Evolutionary conservation across 1,140 invertebrate genomes (phyloP), one percentile per base, ranked within the genome.

Genomic region (Cydia splendana): DNA sequence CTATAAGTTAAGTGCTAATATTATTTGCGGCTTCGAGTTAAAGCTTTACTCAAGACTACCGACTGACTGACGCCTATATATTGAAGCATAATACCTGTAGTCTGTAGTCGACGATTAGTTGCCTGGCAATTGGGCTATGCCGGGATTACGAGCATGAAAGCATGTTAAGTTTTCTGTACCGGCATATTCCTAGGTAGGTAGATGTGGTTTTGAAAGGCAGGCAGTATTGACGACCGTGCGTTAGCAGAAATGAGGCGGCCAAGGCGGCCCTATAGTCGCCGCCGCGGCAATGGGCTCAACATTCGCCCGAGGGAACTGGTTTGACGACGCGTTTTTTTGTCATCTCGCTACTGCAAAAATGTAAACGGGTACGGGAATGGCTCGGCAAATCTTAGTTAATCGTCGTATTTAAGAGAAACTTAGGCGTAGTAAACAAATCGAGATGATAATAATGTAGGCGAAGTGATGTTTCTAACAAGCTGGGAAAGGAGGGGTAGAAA

Each of bases 291-390:
- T 71, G 67, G 30, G 67, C 71, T 65, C n/a, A 28, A 24, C 69
- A 38, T 83, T 84, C 84, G 85, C 84, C 81, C 82, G 83, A 86
- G 80, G 85, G 84, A 89, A 89, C 88, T 80, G 88, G 87, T 90
- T 88, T 86, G 78, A 82, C 83, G 77, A 75, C 79, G 84, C 83
- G 84, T 84, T 71, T 65, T 69, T 77, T 86, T 85, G 81, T 85
- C 81, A 83, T 81, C 80, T 81, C 81, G 80, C 77, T 74, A 75
- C 75, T 65, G 57, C 57, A 76, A 71, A 71, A 71, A 71, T 71
- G 18, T 71, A 71, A 71, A 71, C 30, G 34, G 67, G 67, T 38
- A 42, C 67, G n/a, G 34, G 67, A 18, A 71, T 30, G 67, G 30
- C 67, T 71, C 18, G 34, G 67, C 34, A 15, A 71, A 73, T 57